Evolutionary conservation across 2,113 vertebrate genomes (phyloP).

Genomic region (Hippocampus mohnikei): DNA sequence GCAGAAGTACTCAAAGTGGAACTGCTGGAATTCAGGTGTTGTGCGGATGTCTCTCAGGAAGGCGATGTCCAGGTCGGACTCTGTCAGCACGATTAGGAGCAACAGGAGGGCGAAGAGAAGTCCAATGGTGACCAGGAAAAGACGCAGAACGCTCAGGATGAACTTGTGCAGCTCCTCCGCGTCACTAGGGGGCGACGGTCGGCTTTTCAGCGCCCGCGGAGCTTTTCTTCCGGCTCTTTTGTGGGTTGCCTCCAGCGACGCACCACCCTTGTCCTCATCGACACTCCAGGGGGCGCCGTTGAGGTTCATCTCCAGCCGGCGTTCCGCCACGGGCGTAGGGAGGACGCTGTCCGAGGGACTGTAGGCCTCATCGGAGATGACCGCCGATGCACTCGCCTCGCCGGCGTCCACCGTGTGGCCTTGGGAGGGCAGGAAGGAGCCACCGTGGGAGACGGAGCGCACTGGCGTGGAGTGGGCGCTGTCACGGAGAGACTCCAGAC

Average conservation of each 20-base stretch:
- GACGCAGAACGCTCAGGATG: slow-evolving; percentile 88
- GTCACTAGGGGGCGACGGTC: slow-evolving; percentile 54
- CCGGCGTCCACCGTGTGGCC: slow-evolving; percentile 70
- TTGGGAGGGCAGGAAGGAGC: slow-evolving; percentile 74
- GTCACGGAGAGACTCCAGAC: slow-evolving; percentile 89
- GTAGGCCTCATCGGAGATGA: slow-evolving; percentile 88
- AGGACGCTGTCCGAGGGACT: slow-evolving; percentile 87
- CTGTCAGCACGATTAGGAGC: slow-evolving; percentile 91
- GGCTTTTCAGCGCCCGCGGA: slow-evolving; percentile 60
- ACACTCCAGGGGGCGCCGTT: slow-evolving; percentile 84
- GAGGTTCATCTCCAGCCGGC: slow-evolving; percentile 81
- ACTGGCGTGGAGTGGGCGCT: slow-evolving; percentile 90
- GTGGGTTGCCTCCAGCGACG: slow-evolving; percentile 61
- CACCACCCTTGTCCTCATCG: slow-evolving; percentile 79
- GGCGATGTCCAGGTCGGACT: slow-evolving; percentile 94
- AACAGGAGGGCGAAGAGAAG: slow-evolving; percentile 91
- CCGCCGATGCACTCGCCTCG: slow-evolving; percentile 69
- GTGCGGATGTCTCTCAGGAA: slow-evolving; percentile 96
- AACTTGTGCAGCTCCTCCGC: slow-evolving; percentile 90
- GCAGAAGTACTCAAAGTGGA: slow-evolving; percentile 98
- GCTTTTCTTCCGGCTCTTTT: slow-evolving; percentile 70
- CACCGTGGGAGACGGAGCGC: slow-evolving; percentile 81
- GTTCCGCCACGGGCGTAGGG: slow-evolving; percentile 86
- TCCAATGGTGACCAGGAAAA: slow-evolving; percentile 91
- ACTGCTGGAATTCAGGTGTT: slow-evolving; percentile 95